Evolutionary conservation across 2,888 invertebrate genomes (phyloP).

Genomic region (Thecocarcelia acutangulata): DNA sequence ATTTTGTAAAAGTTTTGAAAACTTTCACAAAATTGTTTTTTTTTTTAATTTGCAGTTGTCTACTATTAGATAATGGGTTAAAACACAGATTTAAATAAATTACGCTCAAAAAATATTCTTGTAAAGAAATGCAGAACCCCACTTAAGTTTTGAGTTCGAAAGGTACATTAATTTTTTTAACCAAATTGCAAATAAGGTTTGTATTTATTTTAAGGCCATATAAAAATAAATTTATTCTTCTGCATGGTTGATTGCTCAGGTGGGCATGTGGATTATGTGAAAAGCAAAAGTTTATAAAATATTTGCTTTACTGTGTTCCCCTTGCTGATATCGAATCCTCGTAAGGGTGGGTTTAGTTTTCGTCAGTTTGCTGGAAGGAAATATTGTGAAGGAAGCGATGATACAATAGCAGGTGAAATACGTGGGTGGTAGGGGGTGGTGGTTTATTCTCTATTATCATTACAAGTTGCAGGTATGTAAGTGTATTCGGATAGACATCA

Average conservation of each 20-base stretch:
- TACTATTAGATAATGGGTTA: no score
- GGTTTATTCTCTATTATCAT: neutral
- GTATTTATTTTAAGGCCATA: conserved; percentile 57
- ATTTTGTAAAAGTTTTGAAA: no score
- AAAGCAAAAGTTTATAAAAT: conserved; percentile 56
- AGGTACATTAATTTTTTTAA: conserved; percentile 24
- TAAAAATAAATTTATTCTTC: conserved; percentile 41
- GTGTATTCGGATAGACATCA: conserved; percentile 75
- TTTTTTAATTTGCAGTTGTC: no score
- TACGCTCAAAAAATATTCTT: no score
- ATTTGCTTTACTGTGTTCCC: conserved; percentile 40
- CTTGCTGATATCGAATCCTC: neutral
- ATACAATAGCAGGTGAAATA: conserved; percentile 18
- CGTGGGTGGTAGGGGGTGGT: conserved; percentile 19
- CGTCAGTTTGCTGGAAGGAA: conserved; percentile 23
- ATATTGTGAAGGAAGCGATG: neutral
- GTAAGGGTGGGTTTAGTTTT: conserved; percentile 5
- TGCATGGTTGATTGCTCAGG: conserved; percentile 40
- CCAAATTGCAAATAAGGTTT: conserved; percentile 38
- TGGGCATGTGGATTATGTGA: conserved; percentile 16
- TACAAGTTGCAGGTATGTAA: conserved; percentile 70
- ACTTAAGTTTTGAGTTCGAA: neutral
- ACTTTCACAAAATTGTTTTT: no score
- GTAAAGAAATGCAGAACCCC: neutral
- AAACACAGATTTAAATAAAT: no score